Evolutionary conservation across 2,113 vertebrate genomes (phyloP).

Genomic region (Cisticola juncidis): DNA sequence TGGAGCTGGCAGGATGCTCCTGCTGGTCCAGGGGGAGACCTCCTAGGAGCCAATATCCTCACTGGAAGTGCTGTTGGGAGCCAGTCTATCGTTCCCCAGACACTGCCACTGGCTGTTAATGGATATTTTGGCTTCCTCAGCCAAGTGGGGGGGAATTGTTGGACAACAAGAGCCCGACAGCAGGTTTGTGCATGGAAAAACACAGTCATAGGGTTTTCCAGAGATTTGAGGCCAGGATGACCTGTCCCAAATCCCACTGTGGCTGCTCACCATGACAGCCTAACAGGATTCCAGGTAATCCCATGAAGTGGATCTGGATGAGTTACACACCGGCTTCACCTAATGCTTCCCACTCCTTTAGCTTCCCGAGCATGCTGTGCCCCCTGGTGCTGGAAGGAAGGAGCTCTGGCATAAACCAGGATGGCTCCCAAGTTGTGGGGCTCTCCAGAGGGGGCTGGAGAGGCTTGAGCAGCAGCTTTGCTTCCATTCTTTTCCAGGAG

Average conservation of each 20-base stretch:
- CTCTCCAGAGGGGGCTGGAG: not conserved
- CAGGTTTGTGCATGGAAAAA: not conserved
- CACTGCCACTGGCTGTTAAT: not conserved
- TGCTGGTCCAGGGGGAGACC: not conserved
- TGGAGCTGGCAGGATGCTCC: not conserved
- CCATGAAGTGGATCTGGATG: not conserved
- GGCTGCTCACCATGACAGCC: not conserved
- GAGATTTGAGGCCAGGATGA: not conserved
- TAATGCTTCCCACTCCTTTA: not conserved
- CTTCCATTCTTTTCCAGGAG: slow-evolving; percentile 45
- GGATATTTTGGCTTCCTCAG: not conserved
- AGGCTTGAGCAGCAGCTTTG: not conserved
- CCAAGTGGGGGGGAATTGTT: not conserved
- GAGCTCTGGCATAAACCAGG: not conserved
- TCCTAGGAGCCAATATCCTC: not conserved
- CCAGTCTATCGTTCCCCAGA: not conserved
- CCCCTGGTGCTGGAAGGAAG: not conserved
- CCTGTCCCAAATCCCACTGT: not conserved
- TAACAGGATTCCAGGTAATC: slow-evolving; percentile 36
- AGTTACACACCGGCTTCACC: not conserved
- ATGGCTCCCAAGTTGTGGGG: not conserved
- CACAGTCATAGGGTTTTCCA: not conserved
- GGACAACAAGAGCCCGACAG: not conserved
- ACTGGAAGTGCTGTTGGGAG: not conserved
- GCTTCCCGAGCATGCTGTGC: not conserved